Conservation (phyloP, 2,113 vertebrate genomes). For the Tetrax tetrax region DNA sequence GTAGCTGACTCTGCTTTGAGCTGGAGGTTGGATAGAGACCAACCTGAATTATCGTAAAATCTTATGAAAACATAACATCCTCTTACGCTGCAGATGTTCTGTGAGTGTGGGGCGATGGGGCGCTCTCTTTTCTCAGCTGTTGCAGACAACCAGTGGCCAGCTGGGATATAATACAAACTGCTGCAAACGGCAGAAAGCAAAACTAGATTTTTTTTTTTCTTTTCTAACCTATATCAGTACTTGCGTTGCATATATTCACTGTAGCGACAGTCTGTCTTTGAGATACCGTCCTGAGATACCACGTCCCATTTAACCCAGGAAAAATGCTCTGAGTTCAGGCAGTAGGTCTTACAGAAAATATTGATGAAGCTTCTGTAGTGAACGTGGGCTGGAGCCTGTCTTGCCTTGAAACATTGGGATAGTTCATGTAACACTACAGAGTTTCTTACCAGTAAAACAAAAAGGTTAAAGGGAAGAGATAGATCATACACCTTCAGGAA, state of each 20-base stretch:
- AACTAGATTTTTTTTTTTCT: neutral
- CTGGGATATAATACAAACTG: neutral
- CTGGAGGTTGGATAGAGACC: neutral
- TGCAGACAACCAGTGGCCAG: neutral
- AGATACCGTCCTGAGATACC: neutral
- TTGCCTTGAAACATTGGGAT: neutral
- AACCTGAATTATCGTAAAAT: neutral
- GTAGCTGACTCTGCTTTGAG: neutral
- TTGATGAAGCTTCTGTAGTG: neutral
- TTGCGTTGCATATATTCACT: neutral
- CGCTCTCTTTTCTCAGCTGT: neutral
- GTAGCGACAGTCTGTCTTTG: neutral
- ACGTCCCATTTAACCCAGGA: neutral
- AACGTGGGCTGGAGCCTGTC: neutral
- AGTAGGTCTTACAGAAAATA: neutral
- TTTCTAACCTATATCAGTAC: neutral
- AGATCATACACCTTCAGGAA: neutral
- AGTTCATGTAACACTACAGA: accelerated
- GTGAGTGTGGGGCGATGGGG: neutral
- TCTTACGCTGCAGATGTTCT: neutral
- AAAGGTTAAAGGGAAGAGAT: neutral
- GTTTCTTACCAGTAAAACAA: neutral
- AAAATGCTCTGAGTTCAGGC: neutral
- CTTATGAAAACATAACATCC: neutral
- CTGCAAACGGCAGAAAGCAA: neutral